Base-by-base conservation (phyloP, 2,888 invertebrate genomes). In the Synanthedon formicaeformis region DNA sequence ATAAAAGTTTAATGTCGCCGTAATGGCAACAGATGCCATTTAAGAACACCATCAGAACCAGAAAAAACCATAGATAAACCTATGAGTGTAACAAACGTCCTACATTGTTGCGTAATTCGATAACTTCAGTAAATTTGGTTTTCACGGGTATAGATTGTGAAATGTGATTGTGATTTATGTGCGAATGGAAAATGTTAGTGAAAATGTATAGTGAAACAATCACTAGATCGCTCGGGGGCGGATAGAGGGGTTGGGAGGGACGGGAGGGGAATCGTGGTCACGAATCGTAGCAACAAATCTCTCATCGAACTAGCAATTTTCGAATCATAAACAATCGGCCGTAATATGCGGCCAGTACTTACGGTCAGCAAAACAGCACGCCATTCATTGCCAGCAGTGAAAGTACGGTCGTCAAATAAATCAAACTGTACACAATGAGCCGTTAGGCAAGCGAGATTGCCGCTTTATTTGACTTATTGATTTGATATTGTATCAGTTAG, bases 401-500 rank as follows among this genome's bases (percentile, higher is more conserved):
- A 80, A 81, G 81, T 78, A 66, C 64, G 61, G 63, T 71, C 76
- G 73, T 74, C 71, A 75, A 74, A 80, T 81, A 81, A 81, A 81
- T 81, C 81, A 81, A 67, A 67, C n/a, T 45, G 13, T n/a, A 45
- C 45, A 45, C 45, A 79, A 81, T 80, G 75, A 76, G 75, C 73
- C 73, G 75, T 78, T 79, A 75, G 63, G 72, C 66, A 67, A 65
- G 66, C 62, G 65, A 67, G 69, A 71, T 73, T 76, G 73, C 77
- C 63, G 76, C 77, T 76, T 75, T 75, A 73, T 75, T 77, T 76
- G 75, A 75, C 71, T 71, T 75, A 75, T 76, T 72, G 72, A 69
- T 66, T 76, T 72, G 72, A 69, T 66, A 69, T 65, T 45, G 45
- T 45, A 45, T 14, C 13, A 34, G 73, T 65, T 52, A 48, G 67